These are phyloP conservation scores for Chydorus sphaericus DNA, from an alignment of 2,888 invertebrate genomes.

Conservation along the genomic window DNA sequence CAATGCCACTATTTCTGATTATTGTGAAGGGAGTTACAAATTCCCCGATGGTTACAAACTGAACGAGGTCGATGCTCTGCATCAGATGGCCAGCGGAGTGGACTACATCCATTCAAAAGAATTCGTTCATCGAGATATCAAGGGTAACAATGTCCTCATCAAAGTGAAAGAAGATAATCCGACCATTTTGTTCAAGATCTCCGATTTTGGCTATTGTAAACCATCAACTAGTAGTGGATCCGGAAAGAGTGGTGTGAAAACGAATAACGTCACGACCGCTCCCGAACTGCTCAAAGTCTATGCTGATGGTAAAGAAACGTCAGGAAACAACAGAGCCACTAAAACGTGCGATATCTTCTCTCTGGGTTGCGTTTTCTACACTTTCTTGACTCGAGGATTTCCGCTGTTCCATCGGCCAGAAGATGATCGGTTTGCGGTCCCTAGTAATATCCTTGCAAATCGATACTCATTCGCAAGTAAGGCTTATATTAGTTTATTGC, in stretches of 20 bases:
- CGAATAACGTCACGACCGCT: neutral
- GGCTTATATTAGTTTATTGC: too few species aligned
- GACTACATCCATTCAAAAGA: neutral
- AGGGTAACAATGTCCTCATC: neutral
- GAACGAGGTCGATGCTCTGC: neutral
- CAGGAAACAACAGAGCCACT: neutral
- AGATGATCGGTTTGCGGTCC: too few species aligned
- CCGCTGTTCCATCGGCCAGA: too few species aligned
- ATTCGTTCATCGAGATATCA: neutral
- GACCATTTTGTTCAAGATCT: neutral
- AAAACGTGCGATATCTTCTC: neutral
- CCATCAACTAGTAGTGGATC: neutral
- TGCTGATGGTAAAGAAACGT: neutral
- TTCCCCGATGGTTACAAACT: too few species aligned
- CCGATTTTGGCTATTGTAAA: neutral
- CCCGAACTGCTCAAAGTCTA: neutral
- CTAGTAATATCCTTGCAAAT: too few species aligned
- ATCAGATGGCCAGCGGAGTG: neutral
- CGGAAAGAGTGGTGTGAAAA: neutral
- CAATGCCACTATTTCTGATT: neutral
- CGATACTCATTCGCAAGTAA: too few species aligned
- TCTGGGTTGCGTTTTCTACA: neutral
- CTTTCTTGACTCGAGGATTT: neutral
- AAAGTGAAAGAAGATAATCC: neutral
- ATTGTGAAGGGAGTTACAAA: too few species aligned